phyloP scores from a whole-genome alignment of 2,888 invertebrate species.

The Sphaerophoria taeniata region DNA sequence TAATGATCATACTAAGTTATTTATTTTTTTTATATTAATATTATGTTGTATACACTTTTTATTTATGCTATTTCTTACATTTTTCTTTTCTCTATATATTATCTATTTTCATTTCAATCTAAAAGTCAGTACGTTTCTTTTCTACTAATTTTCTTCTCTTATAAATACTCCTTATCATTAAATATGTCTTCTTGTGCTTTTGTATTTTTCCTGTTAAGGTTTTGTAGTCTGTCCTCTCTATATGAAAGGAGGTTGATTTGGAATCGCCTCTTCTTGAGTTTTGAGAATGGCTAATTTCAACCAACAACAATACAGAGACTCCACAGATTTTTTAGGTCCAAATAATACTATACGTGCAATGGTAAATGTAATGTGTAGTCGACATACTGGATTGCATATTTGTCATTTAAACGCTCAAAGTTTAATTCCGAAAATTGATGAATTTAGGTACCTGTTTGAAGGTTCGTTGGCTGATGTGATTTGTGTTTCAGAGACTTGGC shows the following conservation, averaged over 20 bases:
- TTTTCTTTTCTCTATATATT: too few species aligned
- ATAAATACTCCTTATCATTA: too few species aligned
- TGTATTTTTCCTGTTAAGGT: too few species aligned
- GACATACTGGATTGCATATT: constrained; percentile 3
- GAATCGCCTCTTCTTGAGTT: constrained; percentile 9
- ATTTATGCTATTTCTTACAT: too few species aligned
- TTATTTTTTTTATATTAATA: too few species aligned
- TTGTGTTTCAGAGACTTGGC: constrained; percentile 33
- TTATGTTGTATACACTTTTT: too few species aligned
- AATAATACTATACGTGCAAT: constrained; percentile 29
- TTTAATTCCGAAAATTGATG: constrained; percentile 21
- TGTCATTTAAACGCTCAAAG: constrained; percentile 12
- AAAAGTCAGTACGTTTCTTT: too few species aligned
- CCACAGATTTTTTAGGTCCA: constrained; percentile 12
- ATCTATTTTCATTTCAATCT: too few species aligned
- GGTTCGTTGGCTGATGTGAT: constrained; percentile 1
- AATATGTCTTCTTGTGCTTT: too few species aligned
- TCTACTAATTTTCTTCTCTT: too few species aligned
- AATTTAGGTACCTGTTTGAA: constrained; percentile 29
- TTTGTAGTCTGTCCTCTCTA: too few species aligned
- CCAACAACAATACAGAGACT: neutral
- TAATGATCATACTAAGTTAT: too few species aligned
- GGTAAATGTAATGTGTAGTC: constrained; percentile 25
- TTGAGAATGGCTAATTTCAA: constrained; percentile 28
- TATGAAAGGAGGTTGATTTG: constrained; percentile 8